phyloP scores from a whole-genome alignment of 2,113 vertebrate species.

The Perca flavescens region DNA sequence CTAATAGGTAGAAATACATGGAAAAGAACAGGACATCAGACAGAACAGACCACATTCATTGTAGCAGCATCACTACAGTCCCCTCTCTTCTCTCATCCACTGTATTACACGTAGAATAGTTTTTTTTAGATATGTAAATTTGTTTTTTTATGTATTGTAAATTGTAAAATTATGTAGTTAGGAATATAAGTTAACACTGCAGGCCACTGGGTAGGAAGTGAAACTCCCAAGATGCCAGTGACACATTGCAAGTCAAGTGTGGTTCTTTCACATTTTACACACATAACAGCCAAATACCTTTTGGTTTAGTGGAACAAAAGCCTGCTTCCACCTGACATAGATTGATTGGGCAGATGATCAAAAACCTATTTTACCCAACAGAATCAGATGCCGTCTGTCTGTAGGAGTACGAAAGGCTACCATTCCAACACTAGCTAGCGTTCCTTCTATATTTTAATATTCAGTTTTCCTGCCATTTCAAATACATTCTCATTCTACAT shows the following conservation, averaged over 20 bases:
- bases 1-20: conserved; percentile 27
- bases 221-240: background rate
- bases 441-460: background rate
- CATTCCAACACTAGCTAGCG: background rate
- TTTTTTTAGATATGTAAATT: background rate
- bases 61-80: conserved; percentile 10
- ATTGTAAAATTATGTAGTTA: background rate
- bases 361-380: background rate
- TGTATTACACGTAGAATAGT: background rate
- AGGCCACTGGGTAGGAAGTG: background rate
- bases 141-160: background rate
- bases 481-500: conserved; percentile 24
- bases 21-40: conserved; percentile 34
- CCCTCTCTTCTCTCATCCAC: background rate
- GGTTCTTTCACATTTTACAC: background rate
- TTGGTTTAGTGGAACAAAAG: background rate
- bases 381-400: background rate
- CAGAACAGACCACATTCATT: conserved; percentile 31
- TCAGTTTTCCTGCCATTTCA: conserved; percentile 9
- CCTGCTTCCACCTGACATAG: background rate
- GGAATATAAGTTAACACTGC: background rate
- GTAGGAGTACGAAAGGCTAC: background rate
- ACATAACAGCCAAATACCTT: background rate
- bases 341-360: background rate
- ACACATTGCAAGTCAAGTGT: background rate